These are phyloP conservation scores for Petrophora chlorosata DNA, from an alignment of 2,888 invertebrate genomes.

Conservation along the genomic window DNA sequence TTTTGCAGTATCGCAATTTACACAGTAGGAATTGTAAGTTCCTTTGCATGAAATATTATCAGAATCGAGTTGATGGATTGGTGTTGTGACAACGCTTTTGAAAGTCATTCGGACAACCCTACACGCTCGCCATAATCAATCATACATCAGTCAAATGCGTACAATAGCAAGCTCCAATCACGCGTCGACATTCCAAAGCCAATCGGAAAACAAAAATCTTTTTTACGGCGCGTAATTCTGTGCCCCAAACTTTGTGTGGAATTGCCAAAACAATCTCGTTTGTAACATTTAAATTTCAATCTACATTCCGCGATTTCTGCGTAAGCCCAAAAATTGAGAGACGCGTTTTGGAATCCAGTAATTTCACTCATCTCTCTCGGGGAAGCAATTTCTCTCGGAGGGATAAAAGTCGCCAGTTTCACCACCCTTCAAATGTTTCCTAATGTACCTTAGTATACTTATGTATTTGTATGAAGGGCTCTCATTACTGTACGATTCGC, in stretches of 20 bases:
- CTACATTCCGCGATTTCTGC: constrained; percentile 24
- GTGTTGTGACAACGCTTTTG: no score
- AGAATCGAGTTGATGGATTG: no score
- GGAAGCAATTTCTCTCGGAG: constrained; percentile 29
- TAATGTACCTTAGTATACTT: constrained; percentile 42
- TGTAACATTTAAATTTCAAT: constrained; percentile 31
- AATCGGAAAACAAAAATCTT: constrained; percentile 21
- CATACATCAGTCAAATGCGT: not conserved
- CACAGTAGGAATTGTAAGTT: no score
- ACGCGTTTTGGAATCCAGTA: constrained; percentile 31
- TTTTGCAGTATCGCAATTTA: no score
- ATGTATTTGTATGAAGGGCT: constrained; percentile 47
- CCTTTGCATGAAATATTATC: no score
- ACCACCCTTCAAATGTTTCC: constrained; percentile 62
- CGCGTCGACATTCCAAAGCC: constrained; percentile 27
- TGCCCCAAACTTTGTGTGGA: constrained; percentile 19
- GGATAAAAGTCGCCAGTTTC: constrained; percentile 50
- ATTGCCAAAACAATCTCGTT: constrained; percentile 28
- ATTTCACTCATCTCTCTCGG: constrained; percentile 34
- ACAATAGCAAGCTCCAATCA: constrained; percentile 1
- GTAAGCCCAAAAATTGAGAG: constrained; percentile 33
- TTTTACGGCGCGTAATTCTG: constrained; percentile 17
- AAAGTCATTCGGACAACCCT: no score
- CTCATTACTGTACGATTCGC: constrained; percentile 67
- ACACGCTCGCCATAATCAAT: no score